Base-by-base conservation (phyloP, 2,888 invertebrate genomes). In the Eremobia ochroleuca region DNA sequence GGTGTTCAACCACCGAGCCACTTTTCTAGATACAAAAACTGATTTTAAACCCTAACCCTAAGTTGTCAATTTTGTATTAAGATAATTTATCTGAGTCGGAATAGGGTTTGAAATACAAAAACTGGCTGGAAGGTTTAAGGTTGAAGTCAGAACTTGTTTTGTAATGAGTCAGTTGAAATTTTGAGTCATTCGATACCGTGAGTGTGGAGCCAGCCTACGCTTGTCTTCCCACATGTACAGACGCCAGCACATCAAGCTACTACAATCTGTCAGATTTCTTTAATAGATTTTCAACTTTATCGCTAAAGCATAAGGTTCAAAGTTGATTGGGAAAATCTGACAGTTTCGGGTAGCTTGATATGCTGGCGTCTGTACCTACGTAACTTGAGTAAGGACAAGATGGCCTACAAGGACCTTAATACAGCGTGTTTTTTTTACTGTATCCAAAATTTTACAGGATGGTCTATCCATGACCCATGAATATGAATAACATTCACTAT, bases 161-260 rank as follows among this genome's bases (percentile, higher is more conserved):
- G 34, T 61, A 34, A 34, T 34, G 61, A 61, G 34, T 61, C 61
- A 61, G 34, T 13, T 61, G 13, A 25, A 13, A 34, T 61, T 61
- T 34, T 79, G 46, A 75, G 55, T 81, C 76, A 79, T 31, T 75
- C 43, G 21, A 18, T 67, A 31, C 9, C n/a, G 34, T 66, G 40
- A 67, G n/a, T 77, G 21, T 77, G 37, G 4, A 59, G 15, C 31
- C 68, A 25, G 11, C 52, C 77, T 71, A 66, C 77, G 65, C 82
- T 66, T 77, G n/a, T 25, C 52, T 77, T 28, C 82, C 62, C 34
- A 76, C 65, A 34, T 55, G 58, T 69, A 55, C 40, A 40, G 40
- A 40, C 9, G 40, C 40, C 40, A 40, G 40, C 40, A 9, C 11
- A 40, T 40, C 40, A 40, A 40, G 40, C 11, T 40, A 40, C 40